Conservation (phyloP, 2,113 vertebrate genomes). For the Turdus rufiventris region DNA sequence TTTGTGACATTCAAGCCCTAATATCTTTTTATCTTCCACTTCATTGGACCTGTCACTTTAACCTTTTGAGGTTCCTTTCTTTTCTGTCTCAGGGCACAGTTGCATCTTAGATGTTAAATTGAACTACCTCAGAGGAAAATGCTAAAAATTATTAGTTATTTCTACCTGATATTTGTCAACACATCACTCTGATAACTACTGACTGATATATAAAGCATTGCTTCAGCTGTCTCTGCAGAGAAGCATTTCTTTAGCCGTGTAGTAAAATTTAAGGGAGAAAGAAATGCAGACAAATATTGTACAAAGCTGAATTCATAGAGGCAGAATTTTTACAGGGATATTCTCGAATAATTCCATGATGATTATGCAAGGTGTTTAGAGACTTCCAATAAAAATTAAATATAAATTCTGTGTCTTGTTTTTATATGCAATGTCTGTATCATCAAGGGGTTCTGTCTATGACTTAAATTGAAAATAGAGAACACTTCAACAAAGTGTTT, state of each 20-base stretch:
- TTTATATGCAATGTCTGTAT: not conserved
- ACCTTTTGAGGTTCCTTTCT: not conserved
- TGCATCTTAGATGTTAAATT: not conserved
- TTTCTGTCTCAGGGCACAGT: not conserved
- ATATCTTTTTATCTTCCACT: not conserved
- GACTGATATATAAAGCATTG: not conserved
- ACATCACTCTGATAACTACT: not conserved
- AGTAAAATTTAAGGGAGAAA: not conserved
- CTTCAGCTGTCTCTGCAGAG: not conserved
- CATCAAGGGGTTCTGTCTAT: not conserved
- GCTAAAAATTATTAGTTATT: not conserved
- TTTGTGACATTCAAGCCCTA: not conserved
- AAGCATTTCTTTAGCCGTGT: not conserved
- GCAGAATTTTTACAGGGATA: not conserved
- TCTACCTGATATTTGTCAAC: not conserved
- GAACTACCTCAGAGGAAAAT: not conserved
- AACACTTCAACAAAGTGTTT: not conserved
- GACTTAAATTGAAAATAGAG: not conserved
- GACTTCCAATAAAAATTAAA: not conserved
- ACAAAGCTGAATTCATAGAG: not conserved
- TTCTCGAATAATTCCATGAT: not conserved
- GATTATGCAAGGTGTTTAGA: not conserved
- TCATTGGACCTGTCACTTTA: not conserved
- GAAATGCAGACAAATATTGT: not conserved
- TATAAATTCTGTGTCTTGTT: not conserved